phyloP scores from a whole-genome alignment of 2,113 vertebrate genomes.

The Oreotragus oreotragus region DNA sequence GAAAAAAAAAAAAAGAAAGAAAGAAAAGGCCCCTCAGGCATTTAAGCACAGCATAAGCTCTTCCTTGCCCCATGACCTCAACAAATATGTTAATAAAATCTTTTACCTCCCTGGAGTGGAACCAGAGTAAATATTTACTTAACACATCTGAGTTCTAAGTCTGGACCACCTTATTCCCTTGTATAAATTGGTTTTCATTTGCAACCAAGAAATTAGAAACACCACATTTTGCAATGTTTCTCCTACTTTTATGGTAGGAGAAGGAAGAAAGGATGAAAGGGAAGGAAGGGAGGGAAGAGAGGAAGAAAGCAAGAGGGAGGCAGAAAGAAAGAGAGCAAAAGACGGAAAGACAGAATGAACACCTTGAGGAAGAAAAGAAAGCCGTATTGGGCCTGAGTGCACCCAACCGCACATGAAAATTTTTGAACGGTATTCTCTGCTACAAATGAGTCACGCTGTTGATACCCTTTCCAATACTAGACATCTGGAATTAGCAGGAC shows the following conservation, averaged over 20 bases:
- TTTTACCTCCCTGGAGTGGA: constrained; percentile 49
- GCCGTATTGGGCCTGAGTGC: not conserved
- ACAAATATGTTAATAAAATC: constrained; percentile 56
- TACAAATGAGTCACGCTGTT: not conserved
- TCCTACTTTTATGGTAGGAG: not conserved
- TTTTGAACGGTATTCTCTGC: not conserved
- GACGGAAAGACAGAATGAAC: not conserved
- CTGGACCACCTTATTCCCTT: constrained; percentile 53
- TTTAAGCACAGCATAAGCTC: constrained; percentile 15
- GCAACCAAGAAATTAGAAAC: constrained; percentile 13
- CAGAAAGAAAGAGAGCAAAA: not conserved
- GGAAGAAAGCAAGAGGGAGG: not conserved
- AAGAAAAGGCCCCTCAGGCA: not conserved
- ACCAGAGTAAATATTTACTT: constrained; percentile 68
- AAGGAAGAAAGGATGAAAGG: not conserved
- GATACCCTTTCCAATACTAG: constrained; percentile 3
- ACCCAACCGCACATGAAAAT: not conserved
- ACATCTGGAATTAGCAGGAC: not conserved
- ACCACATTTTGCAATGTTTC: not conserved
- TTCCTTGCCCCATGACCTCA: constrained; percentile 33
- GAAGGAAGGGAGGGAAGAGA: not conserved
- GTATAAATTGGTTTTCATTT: constrained; percentile 27
- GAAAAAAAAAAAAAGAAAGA: not conserved
- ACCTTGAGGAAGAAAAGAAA: not conserved
- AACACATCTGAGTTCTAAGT: constrained; percentile 53